A percentile compares a stretch with the other conserved stretches of the same genome.
phyloP scores from a whole-genome alignment of 1,140 invertebrate genomes.

The Ceratoteleas bidentatus region DNA sequence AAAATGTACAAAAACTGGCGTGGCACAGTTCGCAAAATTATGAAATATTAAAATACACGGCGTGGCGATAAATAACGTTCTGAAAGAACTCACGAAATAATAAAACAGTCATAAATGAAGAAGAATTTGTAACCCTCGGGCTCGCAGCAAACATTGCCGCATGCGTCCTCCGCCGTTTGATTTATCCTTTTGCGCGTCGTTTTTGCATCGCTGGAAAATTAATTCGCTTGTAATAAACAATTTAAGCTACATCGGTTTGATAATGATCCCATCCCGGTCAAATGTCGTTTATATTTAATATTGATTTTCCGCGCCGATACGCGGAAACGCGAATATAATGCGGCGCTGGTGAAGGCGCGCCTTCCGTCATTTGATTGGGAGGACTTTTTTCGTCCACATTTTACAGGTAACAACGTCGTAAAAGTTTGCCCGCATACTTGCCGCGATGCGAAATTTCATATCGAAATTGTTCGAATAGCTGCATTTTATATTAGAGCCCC shows the following conservation, averaged over 20 bases:
- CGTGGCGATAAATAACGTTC: constrained; percentile 4
- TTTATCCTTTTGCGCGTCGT: neutral
- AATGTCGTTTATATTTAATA: neutral
- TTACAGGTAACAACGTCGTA: constrained; percentile 2
- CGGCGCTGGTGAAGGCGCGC: neutral
- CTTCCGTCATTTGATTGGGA: constrained; percentile 3
- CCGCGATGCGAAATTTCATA: no score
- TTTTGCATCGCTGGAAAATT: no score
- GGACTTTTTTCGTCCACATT: neutral
- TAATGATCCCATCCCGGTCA: neutral
- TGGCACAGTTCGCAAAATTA: constrained; percentile 5
- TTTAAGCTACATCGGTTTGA: neutral
- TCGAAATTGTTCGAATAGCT: constrained; percentile 2
- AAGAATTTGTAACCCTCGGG: neutral
- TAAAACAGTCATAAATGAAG: constrained; percentile 9
- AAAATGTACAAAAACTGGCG: no score
- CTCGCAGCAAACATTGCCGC: neutral
- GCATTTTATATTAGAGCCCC: neutral
- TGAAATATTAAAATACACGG: constrained; percentile 1
- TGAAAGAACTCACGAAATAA: constrained; percentile 1
- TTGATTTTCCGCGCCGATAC: neutral
- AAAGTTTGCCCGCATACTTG: neutral
- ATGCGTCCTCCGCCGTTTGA: neutral
- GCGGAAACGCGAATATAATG: neutral
- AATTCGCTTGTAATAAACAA: neutral